phyloP scores from a whole-genome alignment of 1,140 invertebrate genomes.

The Pteromalus puparum region DNA sequence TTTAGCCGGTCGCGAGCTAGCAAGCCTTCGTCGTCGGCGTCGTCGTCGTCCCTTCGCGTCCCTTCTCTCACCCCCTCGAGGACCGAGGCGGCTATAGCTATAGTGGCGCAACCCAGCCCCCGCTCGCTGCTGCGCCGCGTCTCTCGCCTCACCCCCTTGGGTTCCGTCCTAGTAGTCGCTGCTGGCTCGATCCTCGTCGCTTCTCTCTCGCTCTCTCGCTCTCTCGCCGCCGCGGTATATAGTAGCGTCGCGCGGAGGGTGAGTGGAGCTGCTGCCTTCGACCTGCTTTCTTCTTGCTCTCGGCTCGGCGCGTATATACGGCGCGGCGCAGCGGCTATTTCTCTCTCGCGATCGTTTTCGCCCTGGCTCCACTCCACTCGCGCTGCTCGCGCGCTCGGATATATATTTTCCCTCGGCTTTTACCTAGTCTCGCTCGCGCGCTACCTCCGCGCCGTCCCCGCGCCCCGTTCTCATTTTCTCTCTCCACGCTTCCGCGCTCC shows the following conservation, averaged over 20 bases:
- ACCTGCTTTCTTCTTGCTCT: slow-evolving; percentile 48
- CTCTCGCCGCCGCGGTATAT: background rate
- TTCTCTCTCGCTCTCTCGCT: background rate
- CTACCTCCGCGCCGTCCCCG: slow-evolving; percentile 46
- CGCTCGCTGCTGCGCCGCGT: slow-evolving; percentile 12
- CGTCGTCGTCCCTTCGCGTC: slow-evolving; percentile 63
- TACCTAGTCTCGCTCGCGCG: slow-evolving; percentile 23
- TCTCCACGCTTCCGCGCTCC: slow-evolving; percentile 40
- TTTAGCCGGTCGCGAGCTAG: slow-evolving; percentile 65
- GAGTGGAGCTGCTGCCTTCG: slow-evolving; percentile 31
- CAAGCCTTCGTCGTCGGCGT: slow-evolving; percentile 21
- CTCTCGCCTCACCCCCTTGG: slow-evolving; percentile 40
- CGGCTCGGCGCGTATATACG: background rate
- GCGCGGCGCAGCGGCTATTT: slow-evolving; percentile 41
- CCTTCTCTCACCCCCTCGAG: slow-evolving; percentile 55
- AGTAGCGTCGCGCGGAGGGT: background rate
- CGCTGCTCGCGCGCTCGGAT: slow-evolving; percentile 39
- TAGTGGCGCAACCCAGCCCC: background rate
- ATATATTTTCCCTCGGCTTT: slow-evolving; percentile 56
- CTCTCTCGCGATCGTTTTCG: slow-evolving; percentile 47
- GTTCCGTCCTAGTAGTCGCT: slow-evolving; percentile 44
- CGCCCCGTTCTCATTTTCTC: slow-evolving; percentile 52
- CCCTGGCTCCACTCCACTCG: slow-evolving; percentile 45
- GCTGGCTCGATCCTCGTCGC: slow-evolving; percentile 22
- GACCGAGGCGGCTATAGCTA: slow-evolving; percentile 8